Evolutionary conservation across 2,113 vertebrate species (phyloP), one percentile per base, ranked within the genome.

Genomic region (Synodontis membranacea): DNA sequence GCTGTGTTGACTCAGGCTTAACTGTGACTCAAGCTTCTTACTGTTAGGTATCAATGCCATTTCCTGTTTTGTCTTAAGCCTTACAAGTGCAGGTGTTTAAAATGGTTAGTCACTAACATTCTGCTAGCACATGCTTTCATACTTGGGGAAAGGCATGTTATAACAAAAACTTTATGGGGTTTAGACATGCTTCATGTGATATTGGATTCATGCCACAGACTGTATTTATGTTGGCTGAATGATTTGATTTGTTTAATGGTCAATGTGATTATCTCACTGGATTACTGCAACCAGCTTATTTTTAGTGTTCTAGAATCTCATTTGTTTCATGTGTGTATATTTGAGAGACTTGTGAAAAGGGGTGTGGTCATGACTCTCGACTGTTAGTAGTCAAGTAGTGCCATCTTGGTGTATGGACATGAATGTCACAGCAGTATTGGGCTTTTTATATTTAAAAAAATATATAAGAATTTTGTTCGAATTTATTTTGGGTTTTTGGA

Each of bases 21-120:
- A 28, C 31, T 34, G 21, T 76, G 85, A 86, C 54, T 86, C 85
- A 75, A 52, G n/a, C 37, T 62, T 31, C 9, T 85, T 64, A 70
- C 78, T 2, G 31, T 39, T 39, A 17, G 3, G 19, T 37, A 9
- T 50, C 78, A 84, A 15, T 68, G 54, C 50, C 39, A 37, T 76
- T 87, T 87, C 86, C 86, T 87, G 83, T 85, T 84, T 54, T 62
- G 3, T 56, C 62, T 58, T 50, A 64, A 66, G 9, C 31, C 39
- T 28, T 83, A 28, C 60, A 44, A 62, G 14, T 46, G 52, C 80
- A 87, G 50, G 50, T 88, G 58, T 80, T 87, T 79, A 34, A 74
- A 54, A 86, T 19, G 50, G 81, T 70, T 84, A 54, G 54, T 86
- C 78, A 56, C 75, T 75, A 46, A 42, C 17, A 48, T 66, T 42